phyloP scores from a whole-genome alignment of 2,797 vertebrate genomes.

The Cyprinella venusta region DNA sequence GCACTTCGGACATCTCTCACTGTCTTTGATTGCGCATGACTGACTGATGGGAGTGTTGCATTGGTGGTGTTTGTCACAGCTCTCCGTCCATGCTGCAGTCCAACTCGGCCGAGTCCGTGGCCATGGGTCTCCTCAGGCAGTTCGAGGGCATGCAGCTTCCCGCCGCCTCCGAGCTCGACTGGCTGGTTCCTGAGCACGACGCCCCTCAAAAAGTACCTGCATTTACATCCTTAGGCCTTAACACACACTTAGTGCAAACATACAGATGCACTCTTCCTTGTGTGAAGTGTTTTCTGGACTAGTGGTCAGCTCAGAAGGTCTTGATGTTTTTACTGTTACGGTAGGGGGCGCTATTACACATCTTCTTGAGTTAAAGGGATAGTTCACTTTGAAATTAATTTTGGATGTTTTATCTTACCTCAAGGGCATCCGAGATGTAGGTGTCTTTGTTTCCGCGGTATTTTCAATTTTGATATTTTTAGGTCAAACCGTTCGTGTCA shows the following conservation, averaged over 20 bases:
- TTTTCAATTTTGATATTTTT: too few species aligned
- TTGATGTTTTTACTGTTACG: neutral
- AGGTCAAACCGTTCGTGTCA: too few species aligned
- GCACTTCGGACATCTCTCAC: slow-evolving; percentile 56
- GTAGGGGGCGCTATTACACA: too few species aligned
- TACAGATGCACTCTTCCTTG: neutral
- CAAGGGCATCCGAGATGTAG: too few species aligned
- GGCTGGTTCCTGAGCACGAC: slow-evolving; percentile 95
- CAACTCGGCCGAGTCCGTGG: slow-evolving; percentile 95
- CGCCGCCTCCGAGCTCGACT: slow-evolving; percentile 94
- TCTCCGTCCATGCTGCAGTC: slow-evolving; percentile 88
- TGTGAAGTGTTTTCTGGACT: neutral
- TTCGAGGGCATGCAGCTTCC: slow-evolving; percentile 99
- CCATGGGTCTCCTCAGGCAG: slow-evolving; percentile 96
- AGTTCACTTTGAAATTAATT: too few species aligned
- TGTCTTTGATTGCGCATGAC: too few species aligned
- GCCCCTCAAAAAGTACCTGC: slow-evolving; percentile 92
- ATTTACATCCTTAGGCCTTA: neutral
- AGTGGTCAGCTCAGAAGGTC: neutral
- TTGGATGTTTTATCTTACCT: too few species aligned
- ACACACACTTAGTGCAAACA: neutral
- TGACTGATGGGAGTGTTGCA: too few species aligned
- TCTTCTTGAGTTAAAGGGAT: too few species aligned
- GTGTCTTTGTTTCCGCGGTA: too few species aligned
- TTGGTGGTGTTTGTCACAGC: slow-evolving; percentile 65